Base-by-base conservation (phyloP, 2,797 vertebrate species). In the Myiotriccus ornatus region DNA sequence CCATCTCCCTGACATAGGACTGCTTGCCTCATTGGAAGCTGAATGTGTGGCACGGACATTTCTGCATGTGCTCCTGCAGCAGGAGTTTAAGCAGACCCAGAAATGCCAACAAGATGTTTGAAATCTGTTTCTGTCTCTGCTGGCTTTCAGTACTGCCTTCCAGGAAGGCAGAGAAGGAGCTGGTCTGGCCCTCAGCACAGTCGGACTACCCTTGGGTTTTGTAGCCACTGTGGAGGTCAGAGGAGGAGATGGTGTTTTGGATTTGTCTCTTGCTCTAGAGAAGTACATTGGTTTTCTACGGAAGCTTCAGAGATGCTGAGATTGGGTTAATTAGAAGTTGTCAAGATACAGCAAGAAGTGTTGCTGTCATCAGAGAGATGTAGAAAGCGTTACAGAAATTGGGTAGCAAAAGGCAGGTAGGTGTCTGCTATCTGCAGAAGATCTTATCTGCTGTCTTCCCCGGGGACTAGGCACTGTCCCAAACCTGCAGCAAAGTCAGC, bases 321-420 rank as follows among this genome's bases (percentile, higher is more conserved):
- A 68, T 30, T 65, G 84, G 76, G 65, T 86, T 95, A 95, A 92
- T 91, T 78, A 94, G 90, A 80, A 96, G 84, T 63, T 93, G 87
- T 96, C 79, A 87, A 73, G 84, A 86, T 74, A 57, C 35, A 84
- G 77, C n/a, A 57, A 85, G 78, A 89, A 85, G 64, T 4, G 15
- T 71, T 64, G 90, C 88, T 91, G 81, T 80, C 75, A 57, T 60
- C 53, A 59, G 71, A 71, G 71, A 86, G 64, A 64, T 74, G 63
- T 12, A 86, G 94, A 60, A 87, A 91, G 92, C 6, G 3, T 34
- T 84, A 28, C 49, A 89, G 85, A 77, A 69, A 84, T 62, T 63
- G 76, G 71, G 75, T 73, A 71, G 88, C 70, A 70, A 88, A 76
- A 95, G 73, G 92, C 70, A 91, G 90, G 92, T 76, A 90, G 89